phyloP scores from a whole-genome alignment of 2,888 invertebrate species.

The Cabera pusaria region DNA sequence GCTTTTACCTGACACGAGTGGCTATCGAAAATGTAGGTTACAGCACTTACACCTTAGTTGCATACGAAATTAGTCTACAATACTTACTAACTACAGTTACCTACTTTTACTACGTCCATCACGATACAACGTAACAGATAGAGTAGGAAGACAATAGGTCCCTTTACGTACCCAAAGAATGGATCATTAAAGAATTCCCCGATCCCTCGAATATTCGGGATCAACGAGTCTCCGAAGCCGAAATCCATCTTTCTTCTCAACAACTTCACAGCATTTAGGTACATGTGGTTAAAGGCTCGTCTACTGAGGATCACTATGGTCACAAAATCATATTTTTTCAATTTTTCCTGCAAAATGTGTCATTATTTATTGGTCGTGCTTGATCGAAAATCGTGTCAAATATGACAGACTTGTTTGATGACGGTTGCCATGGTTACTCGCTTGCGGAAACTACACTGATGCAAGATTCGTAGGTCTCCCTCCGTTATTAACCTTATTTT shows the following conservation, averaged over 20 bases:
- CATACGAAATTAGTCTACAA: too few relatives aligned
- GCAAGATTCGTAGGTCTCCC: conserved; percentile 42
- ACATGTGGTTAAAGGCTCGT: conserved; percentile 39
- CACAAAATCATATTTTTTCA: conserved; percentile 67
- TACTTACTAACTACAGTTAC: too few relatives aligned
- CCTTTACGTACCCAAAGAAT: conserved; percentile 57
- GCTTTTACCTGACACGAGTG: too few relatives aligned
- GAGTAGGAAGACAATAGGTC: too few relatives aligned
- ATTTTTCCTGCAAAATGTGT: conserved; percentile 59
- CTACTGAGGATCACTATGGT: conserved; percentile 36
- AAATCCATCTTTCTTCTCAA: conserved; percentile 67
- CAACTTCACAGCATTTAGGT: conserved; percentile 47
- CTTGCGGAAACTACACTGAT: conserved; percentile 58
- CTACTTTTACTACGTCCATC: too few relatives aligned
- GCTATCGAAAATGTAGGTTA: too few relatives aligned
- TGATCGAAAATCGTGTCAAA: conserved; percentile 53
- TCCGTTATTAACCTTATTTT: conserved; percentile 20
- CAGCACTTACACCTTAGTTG: too few relatives aligned
- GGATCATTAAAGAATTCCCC: conserved; percentile 64
- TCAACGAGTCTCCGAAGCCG: conserved; percentile 67
- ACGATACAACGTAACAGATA: too few relatives aligned
- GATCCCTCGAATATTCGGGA: conserved; percentile 66
- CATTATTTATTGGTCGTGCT: conserved; percentile 47
- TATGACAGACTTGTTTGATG: conserved; percentile 70
- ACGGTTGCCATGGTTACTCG: conserved; percentile 54